Evolutionary conservation across 1,140 invertebrate genomes (phyloP).

Genomic region (Pachyrhynchus sulphureomaculatus): DNA sequence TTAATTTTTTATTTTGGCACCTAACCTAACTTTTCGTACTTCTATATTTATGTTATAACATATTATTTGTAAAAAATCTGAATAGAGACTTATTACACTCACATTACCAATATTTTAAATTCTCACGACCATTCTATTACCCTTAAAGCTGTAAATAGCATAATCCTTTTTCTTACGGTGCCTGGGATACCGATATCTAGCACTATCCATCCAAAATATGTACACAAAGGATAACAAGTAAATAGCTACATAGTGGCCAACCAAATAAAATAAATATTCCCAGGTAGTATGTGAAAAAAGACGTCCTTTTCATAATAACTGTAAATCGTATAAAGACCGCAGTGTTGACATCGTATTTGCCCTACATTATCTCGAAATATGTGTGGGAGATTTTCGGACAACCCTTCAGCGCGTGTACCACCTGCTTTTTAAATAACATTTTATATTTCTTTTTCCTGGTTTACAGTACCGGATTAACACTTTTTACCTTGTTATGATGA

Average conservation of each 20-base stretch:
- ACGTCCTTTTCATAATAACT: background rate
- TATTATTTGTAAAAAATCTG: too few relatives aligned
- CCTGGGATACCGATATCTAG: background rate
- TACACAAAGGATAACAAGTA: background rate
- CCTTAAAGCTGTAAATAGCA: background rate
- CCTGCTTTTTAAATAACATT: background rate
- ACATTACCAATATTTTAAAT: background rate
- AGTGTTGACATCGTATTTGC: slow-evolving; percentile 14
- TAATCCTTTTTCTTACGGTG: slow-evolving; percentile 8
- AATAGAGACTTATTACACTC: too few relatives aligned
- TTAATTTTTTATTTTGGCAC: too few relatives aligned
- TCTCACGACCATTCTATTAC: background rate
- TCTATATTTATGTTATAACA: too few relatives aligned
- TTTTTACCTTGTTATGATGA: too few relatives aligned
- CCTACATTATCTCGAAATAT: slow-evolving; percentile 7
- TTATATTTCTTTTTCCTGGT: too few relatives aligned
- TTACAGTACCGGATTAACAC: too few relatives aligned
- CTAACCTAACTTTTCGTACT: too few relatives aligned
- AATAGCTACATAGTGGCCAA: background rate
- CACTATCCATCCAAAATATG: background rate
- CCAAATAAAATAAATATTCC: background rate
- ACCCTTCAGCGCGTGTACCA: slow-evolving; percentile 14
- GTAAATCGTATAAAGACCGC: slow-evolving; percentile 6
- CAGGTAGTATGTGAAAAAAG: slow-evolving; percentile 7
- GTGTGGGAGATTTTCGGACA: slow-evolving; percentile 14